phyloP scores from a whole-genome alignment of 2,113 vertebrate species.

The Pituophis catenifer region DNA sequence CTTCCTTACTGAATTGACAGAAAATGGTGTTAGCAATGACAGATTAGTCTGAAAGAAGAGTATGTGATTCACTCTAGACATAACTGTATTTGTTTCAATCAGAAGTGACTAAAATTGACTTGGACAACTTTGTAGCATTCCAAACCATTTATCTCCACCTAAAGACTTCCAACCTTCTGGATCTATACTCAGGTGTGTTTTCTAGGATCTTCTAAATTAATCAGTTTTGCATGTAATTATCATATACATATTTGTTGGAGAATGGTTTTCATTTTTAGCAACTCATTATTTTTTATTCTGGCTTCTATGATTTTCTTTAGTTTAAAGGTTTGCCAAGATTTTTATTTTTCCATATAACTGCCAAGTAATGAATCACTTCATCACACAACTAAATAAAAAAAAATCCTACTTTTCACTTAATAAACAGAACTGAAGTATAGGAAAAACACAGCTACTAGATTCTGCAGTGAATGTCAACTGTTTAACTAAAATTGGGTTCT shows the following conservation, averaged over 20 bases:
- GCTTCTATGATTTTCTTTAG: neutral
- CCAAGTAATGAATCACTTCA: neutral
- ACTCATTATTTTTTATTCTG: neutral
- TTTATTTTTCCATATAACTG: neutral
- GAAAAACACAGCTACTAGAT: neutral
- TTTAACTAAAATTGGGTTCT: neutral
- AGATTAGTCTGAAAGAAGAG: constrained; percentile 12
- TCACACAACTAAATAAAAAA: neutral
- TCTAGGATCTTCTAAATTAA: neutral
- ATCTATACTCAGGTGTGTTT: neutral
- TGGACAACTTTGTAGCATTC: neutral
- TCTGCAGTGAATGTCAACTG: neutral
- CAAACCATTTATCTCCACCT: neutral
- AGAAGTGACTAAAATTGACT: constrained; percentile 10
- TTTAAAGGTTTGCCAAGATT: neutral
- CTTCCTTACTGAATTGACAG: constrained; percentile 7
- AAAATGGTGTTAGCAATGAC: constrained; percentile 16
- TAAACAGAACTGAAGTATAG: neutral
- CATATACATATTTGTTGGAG: neutral
- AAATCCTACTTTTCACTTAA: neutral
- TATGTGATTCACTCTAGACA: constrained; percentile 17
- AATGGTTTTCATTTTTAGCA: neutral
- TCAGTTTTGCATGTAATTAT: neutral
- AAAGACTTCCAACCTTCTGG: neutral
- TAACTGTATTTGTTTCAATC: constrained; percentile 19